Percentiles rank a stretch among this genome's conserved stretches.
These are phyloP conservation scores for Leptothorax acervorum DNA, from an alignment of 2,888 invertebrate genomes.

Conservation along the genomic window DNA sequence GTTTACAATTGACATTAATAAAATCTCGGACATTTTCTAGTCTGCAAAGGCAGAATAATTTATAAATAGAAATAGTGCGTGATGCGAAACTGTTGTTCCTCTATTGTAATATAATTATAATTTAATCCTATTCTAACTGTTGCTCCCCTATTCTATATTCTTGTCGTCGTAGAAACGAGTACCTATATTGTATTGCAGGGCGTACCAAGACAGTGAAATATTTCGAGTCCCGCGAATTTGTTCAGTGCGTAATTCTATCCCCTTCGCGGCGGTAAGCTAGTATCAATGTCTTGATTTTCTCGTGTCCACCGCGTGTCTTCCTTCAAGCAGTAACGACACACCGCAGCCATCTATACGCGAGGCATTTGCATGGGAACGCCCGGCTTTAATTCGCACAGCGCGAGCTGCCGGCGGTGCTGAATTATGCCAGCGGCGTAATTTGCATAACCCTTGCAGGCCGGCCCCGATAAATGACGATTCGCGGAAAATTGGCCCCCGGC, in stretches of 20 bases:
- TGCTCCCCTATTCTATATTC: background rate
- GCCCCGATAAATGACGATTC: slow-evolving; percentile 82
- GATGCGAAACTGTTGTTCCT: background rate
- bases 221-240: slow-evolving; percentile 17
- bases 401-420: slow-evolving; percentile 73
- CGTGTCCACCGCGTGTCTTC: slow-evolving; percentile 52
- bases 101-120: background rate
- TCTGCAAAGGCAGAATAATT: background rate
- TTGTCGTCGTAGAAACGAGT: background rate
- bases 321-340: slow-evolving; percentile 52
- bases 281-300: slow-evolving; percentile 57
- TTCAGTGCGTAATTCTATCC: slow-evolving; percentile 12
- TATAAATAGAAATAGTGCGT: background rate
- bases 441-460: slow-evolving; percentile 80
- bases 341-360: slow-evolving; percentile 40
- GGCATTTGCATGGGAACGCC: slow-evolving; percentile 79
- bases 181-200: background rate
- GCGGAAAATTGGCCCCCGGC: slow-evolving; percentile 77
- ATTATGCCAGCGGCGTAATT: slow-evolving; percentile 79
- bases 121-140: background rate
- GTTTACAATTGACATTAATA: background rate
- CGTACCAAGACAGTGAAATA: background rate
- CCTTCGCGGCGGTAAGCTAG: slow-evolving; percentile 19
- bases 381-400: slow-evolving; percentile 75
- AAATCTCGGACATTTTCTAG: background rate